Evolutionary conservation across 1,140 invertebrate species (phyloP), one percentile per base, ranked within the genome.

Genomic region (Ephestia elutella): DNA sequence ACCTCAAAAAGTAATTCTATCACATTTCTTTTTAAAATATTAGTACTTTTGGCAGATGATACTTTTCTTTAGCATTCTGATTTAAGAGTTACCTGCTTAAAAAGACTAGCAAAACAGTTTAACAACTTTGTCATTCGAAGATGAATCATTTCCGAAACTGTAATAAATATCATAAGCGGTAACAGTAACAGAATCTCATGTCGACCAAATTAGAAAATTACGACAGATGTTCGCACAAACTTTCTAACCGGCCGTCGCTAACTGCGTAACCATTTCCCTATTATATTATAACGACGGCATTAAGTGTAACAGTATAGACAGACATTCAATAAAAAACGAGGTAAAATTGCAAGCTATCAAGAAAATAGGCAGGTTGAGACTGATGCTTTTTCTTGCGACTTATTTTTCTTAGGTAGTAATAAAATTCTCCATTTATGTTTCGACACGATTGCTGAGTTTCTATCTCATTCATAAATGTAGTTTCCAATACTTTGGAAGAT

Each of bases 211-310:
- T 70, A 73, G 67, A 75, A 71, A 75, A 75, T 73, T 66, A 65
- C 65, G 57, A 66, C 63, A 73, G 65, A 71, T 70, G 65, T 71
- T 73, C 73, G 62, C 59, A 65, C 59, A 63, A 62, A 76, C 73
- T 76, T 74, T 76, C 71, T 76, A 74, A 67, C 53, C 54, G 56
- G 50, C 57, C 44, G 66, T 65, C 63, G 63, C 62, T 71, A 72
- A 71, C 59, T 72, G 68, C 69, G 74, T 77, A 79, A 76, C 68
- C 61, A 63, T 73, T 75, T 76, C 62, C 70, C 66, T 70, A 69
- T 73, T 76, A 73, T 70, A 73, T 62, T 70, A 67, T 71, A 73
- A 73, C 62, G 67, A 65, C 55, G 63, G 57, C 56, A 70, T 73
- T 73, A 64, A 58, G 54, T 65, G 51, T 63, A 63, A 53, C 54